These are phyloP conservation scores for Perca flavescens DNA, from an alignment of 2,113 vertebrate genomes.

Conservation along the genomic window DNA sequence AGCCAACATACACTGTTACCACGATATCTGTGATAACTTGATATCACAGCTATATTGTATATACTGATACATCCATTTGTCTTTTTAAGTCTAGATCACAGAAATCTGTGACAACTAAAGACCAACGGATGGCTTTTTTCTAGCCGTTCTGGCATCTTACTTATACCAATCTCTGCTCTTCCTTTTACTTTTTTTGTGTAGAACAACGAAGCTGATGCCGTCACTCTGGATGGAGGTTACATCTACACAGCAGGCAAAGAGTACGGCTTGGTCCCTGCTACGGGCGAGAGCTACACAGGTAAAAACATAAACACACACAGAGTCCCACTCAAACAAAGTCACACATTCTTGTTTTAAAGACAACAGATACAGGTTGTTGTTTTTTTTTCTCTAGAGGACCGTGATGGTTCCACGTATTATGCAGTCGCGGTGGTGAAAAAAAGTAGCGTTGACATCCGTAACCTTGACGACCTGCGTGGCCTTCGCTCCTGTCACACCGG, in stretches of 20 bases:
- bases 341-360: constrained; percentile 7
- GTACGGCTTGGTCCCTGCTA: constrained; percentile 90
- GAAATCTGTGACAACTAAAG: neutral
- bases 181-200: constrained; percentile 56
- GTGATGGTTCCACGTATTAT: constrained; percentile 86
- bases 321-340: neutral
- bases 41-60: neutral
- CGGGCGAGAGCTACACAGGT: constrained; percentile 92
- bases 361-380: rapidly evolving
- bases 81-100: neutral
- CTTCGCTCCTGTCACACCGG: constrained; percentile 92
- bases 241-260: constrained; percentile 92
- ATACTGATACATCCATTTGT: neutral
- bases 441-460: constrained; percentile 81
- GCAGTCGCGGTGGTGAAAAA: constrained; percentile 90
- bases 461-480: constrained; percentile 86
- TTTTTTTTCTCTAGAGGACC: constrained; percentile 77
- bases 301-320: constrained; percentile 13
- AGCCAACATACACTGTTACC: neutral
- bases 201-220: constrained; percentile 88
- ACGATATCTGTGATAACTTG: neutral
- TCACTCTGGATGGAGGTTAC: constrained; percentile 90
- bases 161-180: neutral
- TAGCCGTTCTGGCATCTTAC: neutral
- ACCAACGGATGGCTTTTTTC: neutral